Evolutionary conservation across 2,888 invertebrate species (phyloP).

Genomic region (Dasypolia templi): DNA sequence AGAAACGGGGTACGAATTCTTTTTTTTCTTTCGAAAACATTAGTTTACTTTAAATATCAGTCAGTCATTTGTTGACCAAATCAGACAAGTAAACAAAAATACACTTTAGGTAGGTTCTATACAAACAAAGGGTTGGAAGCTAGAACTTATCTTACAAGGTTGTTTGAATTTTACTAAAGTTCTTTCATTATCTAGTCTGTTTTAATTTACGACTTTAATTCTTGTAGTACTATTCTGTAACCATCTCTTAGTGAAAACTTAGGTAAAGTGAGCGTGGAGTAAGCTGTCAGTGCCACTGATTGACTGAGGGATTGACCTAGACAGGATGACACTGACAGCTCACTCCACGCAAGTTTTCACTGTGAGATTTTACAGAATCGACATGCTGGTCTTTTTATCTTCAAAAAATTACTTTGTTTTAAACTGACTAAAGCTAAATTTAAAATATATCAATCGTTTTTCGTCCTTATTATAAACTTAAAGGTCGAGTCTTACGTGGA

Average conservation of each 20-base stretch:
- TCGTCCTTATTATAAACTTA: slow-evolving; percentile 1
- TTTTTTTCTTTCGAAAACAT: neutral
- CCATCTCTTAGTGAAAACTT: no score
- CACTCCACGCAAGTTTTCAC: no score
- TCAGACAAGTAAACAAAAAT: neutral
- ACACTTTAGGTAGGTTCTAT: neutral
- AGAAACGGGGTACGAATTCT: neutral
- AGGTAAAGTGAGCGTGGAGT: no score
- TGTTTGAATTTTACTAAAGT: slow-evolving; percentile 32
- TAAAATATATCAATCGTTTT: slow-evolving; percentile 19
- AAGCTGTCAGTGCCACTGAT: no score
- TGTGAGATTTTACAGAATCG: no score
- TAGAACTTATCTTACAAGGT: slow-evolving; percentile 13
- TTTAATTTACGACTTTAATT: slow-evolving; percentile 10
- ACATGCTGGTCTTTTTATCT: no score
- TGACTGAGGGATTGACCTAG: no score
- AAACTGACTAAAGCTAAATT: neutral
- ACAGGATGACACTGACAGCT: no score
- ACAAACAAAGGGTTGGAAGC: neutral
- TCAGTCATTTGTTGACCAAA: neutral
- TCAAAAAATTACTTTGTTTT: neutral
- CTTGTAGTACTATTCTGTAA: no score
- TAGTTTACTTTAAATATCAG: neutral
- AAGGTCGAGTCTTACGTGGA: slow-evolving; percentile 12
- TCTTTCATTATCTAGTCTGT: slow-evolving; percentile 1